These are phyloP conservation scores for Amphiura filiformis DNA, from an alignment of 35 echinoderm and acorn worm species.

Conservation along the genomic window DNA sequence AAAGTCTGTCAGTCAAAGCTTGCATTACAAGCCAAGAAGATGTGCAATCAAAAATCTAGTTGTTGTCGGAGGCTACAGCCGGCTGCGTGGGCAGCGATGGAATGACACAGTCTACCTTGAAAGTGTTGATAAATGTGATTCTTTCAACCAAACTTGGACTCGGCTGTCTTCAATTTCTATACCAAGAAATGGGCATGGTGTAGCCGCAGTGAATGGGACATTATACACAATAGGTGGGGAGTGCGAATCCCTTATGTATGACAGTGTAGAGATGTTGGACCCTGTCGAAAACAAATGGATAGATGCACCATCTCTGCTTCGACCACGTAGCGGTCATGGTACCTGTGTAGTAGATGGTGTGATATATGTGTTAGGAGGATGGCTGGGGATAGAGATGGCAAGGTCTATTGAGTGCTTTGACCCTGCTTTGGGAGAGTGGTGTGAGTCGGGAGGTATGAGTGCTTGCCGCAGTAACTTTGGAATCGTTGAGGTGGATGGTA, in stretches of 20 bases:
- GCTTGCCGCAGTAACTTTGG: conserved; percentile 69
- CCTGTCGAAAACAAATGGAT: conserved; percentile 62
- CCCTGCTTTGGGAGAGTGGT: conserved; percentile 63
- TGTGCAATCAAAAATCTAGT: conserved; percentile 74
- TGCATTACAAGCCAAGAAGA: conserved; percentile 51
- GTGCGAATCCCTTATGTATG: conserved; percentile 69
- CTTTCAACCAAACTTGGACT: conserved; percentile 73
- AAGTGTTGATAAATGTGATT: conserved; percentile 72
- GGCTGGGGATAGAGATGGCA: conserved; percentile 68
- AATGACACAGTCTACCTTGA: conserved; percentile 58
- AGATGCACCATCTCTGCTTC: conserved; percentile 30
- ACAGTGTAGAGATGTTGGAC: conserved; percentile 77
- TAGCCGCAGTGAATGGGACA: conserved; percentile 54
- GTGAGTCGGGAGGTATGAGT: conserved; percentile 45
- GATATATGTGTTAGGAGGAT: conserved; percentile 88
- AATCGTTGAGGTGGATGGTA: conserved; percentile 67
- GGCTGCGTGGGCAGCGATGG: conserved; percentile 52
- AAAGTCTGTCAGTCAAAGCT: conserved; percentile 2
- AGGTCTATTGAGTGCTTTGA: conserved; percentile 65
- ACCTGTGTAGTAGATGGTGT: conserved; percentile 61
- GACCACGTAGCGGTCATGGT: conserved; percentile 73
- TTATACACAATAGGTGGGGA: conserved; percentile 88
- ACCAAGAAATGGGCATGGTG: conserved; percentile 63
- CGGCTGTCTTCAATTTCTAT: conserved; percentile 52
- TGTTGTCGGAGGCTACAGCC: conserved; percentile 81